Percentiles rank a stretch among this genome's conserved stretches.
Conservation (phyloP, 2,888 invertebrate genomes). For the Catonia carolina region DNA sequence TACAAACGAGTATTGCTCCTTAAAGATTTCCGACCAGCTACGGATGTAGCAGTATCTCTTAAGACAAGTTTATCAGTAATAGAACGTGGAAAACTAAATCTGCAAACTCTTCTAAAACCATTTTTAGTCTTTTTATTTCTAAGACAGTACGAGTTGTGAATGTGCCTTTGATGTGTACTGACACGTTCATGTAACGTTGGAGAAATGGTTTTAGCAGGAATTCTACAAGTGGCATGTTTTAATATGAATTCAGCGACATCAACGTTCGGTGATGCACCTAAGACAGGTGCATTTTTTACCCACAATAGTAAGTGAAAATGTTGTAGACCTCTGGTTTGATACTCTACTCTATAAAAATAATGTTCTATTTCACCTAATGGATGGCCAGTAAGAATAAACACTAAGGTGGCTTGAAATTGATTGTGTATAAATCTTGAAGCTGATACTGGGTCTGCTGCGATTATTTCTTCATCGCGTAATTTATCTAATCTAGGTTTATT, state of each 20-base stretch:
- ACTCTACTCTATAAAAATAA: slow-evolving; percentile 35
- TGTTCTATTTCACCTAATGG: slow-evolving; percentile 30
- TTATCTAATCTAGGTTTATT: slow-evolving; percentile 30
- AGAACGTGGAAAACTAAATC: slow-evolving; percentile 36
- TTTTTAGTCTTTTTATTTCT: slow-evolving; percentile 34
- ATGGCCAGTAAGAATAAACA: slow-evolving; percentile 8
- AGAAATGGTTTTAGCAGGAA: slow-evolving; percentile 29
- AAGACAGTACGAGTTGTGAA: slow-evolving; percentile 37
- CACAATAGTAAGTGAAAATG: slow-evolving; percentile 36
- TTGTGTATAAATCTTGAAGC: slow-evolving; percentile 20
- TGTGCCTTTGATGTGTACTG: slow-evolving; percentile 35
- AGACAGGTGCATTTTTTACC: slow-evolving; percentile 34
- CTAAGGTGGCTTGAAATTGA: slow-evolving; percentile 26
- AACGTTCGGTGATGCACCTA: slow-evolving; percentile 30
- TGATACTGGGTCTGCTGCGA: slow-evolving; percentile 27
- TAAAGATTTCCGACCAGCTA: slow-evolving; percentile 32
- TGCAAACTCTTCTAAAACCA: slow-evolving; percentile 30
- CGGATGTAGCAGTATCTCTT: too few species aligned
- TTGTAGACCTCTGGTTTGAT: slow-evolving; percentile 34
- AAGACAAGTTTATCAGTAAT: slow-evolving; percentile 15
- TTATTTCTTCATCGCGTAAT: not conserved
- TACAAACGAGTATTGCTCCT: slow-evolving; percentile 34
- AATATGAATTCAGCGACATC: slow-evolving; percentile 33
- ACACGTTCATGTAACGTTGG: slow-evolving; percentile 25
- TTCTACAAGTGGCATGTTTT: slow-evolving; percentile 29